phyloP scores from a whole-genome alignment of 2,888 invertebrate genomes.

The Phalangium opilio region DNA sequence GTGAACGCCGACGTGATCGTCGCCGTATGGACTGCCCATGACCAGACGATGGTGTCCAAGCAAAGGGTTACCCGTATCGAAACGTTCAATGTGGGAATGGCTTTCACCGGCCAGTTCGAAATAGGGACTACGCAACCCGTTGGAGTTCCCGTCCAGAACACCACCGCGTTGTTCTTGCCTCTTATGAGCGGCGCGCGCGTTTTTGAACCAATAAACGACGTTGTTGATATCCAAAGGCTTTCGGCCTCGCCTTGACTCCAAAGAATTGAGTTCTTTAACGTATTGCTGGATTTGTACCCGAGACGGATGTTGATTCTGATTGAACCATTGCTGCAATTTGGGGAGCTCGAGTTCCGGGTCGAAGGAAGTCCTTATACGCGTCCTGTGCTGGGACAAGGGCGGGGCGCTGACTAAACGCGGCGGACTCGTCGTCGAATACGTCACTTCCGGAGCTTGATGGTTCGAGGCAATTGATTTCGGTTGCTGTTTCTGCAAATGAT shows the following conservation, averaged over 20 bases:
- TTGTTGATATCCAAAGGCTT: conserved; percentile 72
- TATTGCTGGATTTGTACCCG: conserved; percentile 92
- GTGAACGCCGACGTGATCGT: no score
- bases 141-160: conserved; percentile 5
- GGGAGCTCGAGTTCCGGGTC: conserved; percentile 93
- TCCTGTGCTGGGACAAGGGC: conserved; percentile 15
- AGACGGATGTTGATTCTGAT: conserved; percentile 91
- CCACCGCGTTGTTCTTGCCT: conserved; percentile 51
- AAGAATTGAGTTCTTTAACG: conserved; percentile 77
- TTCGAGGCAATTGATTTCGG: conserved; percentile 1
- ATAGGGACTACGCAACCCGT: conserved; percentile 13
- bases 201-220: conserved; percentile 55
- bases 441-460: conserved; percentile 3
- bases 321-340: conserved; percentile 90
- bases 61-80: not conserved
- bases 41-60: no score
- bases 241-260: conserved; percentile 79
- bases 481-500: conserved; percentile 10
- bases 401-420: conserved; percentile 7
- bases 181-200: conserved; percentile 88
- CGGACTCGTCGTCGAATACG: conserved; percentile 8
- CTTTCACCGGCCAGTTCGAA: conserved; percentile 8
- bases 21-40: no score
- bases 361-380: conserved; percentile 85
- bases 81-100: conserved; percentile 1